phyloP scores from a whole-genome alignment of 2,797 vertebrate genomes.

The Columba guinea region DNA sequence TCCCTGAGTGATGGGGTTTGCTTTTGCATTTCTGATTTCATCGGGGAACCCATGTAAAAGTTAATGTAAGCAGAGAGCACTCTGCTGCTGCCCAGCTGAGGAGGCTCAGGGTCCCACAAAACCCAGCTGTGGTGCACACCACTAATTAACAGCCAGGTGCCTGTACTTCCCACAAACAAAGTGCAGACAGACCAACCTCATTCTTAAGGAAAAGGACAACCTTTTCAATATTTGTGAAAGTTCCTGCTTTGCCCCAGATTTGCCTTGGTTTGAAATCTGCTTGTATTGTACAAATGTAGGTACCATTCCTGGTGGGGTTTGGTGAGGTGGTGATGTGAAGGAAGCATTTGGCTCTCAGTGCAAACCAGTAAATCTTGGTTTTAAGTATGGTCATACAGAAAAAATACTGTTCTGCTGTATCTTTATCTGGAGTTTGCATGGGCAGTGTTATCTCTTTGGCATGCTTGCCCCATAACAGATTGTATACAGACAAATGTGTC shows the following conservation, averaged over 20 bases:
- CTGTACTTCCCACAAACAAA: neutral
- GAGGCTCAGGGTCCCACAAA: neutral
- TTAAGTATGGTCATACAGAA: neutral
- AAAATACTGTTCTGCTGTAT: neutral
- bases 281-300: neutral
- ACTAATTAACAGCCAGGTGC: neutral
- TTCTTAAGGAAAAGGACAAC: neutral
- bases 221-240: neutral
- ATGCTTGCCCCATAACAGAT: neutral
- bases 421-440: neutral
- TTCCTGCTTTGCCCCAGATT: neutral
- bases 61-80: neutral
- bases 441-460: neutral
- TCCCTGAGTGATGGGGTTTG: slow-evolving; percentile 26
- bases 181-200: fast-evolving
- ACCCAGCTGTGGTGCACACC: neutral
- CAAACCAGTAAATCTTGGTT: neutral
- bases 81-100: slow-evolving; percentile 15
- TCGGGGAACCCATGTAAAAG: neutral
- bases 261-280: neutral
- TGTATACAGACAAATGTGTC: neutral
- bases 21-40: slow-evolving; percentile 34
- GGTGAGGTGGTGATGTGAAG: neutral
- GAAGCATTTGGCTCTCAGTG: neutral
- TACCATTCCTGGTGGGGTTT: neutral